Conservation (phyloP, 2,888 invertebrate genomes). For the Orchestes rusci region DNA sequence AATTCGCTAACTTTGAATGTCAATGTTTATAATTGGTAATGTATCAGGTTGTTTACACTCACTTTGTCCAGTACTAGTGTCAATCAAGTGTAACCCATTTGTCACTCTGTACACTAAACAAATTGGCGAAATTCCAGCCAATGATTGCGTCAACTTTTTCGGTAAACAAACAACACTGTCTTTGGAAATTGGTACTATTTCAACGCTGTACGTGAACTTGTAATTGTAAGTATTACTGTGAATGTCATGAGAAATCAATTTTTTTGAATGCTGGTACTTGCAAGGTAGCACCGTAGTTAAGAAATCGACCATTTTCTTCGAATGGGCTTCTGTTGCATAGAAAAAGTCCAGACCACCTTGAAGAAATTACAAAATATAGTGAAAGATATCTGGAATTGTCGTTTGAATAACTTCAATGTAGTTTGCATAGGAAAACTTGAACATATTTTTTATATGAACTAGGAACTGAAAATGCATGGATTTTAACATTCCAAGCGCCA, state of each 20-base stretch:
- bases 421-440: too few relatives aligned
- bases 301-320: constrained; percentile 94
- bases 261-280: constrained; percentile 83
- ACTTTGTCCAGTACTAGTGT: constrained; percentile 82
- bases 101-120: constrained; percentile 86
- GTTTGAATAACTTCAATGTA: too few relatives aligned
- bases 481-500: too few relatives aligned
- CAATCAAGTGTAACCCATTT: constrained; percentile 85
- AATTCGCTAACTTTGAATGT: constrained; percentile 58
- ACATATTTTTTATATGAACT: too few relatives aligned
- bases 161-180: constrained; percentile 88
- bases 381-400: neutral
- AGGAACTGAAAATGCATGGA: too few relatives aligned
- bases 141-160: constrained; percentile 73
- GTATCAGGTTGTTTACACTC: too few relatives aligned
- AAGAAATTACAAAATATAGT: too few relatives aligned
- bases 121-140: constrained; percentile 82
- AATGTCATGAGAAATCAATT: constrained; percentile 93
- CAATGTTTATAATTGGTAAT: too few relatives aligned
- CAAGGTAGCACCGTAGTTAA: constrained; percentile 81
- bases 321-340: constrained; percentile 81
- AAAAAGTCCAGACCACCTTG: constrained; percentile 86
- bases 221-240: constrained; percentile 96
- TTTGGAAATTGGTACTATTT: constrained; percentile 94
- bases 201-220: constrained; percentile 89